Conservation (phyloP, 2,888 invertebrate species). For the Incurvaria masculella region DNA sequence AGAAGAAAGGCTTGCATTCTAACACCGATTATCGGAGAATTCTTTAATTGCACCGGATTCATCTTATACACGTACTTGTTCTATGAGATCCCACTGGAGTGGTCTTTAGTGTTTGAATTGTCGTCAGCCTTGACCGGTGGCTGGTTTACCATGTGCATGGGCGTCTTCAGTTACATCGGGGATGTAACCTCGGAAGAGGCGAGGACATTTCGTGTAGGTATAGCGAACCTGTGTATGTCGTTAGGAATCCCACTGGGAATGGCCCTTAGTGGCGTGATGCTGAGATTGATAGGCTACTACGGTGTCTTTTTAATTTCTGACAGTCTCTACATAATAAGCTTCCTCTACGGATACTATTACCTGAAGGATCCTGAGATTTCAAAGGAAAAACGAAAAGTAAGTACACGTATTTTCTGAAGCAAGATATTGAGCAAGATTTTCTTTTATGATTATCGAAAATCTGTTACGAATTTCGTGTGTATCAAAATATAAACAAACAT, state of each 20-base stretch:
- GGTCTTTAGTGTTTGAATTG: conserved; percentile 53
- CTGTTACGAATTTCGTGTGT: background rate
- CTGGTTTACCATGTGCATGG: conserved; percentile 58
- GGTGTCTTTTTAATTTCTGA: conserved; percentile 50
- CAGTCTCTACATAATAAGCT: conserved; percentile 49
- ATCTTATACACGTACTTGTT: conserved; percentile 57
- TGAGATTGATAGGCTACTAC: conserved; percentile 49
- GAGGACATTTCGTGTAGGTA: conserved; percentile 61
- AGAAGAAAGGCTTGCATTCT: conserved; percentile 58
- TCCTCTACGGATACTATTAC: conserved; percentile 48
- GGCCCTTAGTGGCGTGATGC: conserved; percentile 53
- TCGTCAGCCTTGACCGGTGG: conserved; percentile 57
- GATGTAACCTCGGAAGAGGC: conserved; percentile 58
- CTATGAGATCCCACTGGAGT: conserved; percentile 55
- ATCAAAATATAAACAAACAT: background rate
- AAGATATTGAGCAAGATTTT: background rate
- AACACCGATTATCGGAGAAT: conserved; percentile 54
- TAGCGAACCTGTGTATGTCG: conserved; percentile 60
- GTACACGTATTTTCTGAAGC: conserved; percentile 17
- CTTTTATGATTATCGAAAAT: background rate
- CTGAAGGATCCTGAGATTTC: conserved; percentile 44
- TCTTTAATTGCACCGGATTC: conserved; percentile 48
- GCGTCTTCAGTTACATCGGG: conserved; percentile 62
- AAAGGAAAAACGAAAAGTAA: conserved; percentile 39
- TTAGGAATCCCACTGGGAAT: conserved; percentile 60